phyloP scores from a whole-genome alignment of 2,113 vertebrate genomes.

The Mesembrinibis cayennensis region DNA sequence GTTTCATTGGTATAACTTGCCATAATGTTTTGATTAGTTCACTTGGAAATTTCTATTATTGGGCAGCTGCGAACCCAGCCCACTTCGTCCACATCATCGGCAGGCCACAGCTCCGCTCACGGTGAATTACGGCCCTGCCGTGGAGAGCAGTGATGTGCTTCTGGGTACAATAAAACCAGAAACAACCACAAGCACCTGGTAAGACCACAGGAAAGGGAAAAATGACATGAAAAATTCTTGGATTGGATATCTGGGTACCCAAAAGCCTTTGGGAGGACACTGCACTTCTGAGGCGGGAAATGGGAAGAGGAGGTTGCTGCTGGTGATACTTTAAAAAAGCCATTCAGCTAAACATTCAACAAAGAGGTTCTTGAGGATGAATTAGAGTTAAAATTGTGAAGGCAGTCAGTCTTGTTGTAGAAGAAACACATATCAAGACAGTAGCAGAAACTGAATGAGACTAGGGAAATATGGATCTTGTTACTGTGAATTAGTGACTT shows the following conservation, averaged over 20 bases:
- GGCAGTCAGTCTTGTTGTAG: not conserved
- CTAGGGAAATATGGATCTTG: not conserved
- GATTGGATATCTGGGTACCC: not conserved
- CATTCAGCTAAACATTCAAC: not conserved
- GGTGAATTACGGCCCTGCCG: not conserved
- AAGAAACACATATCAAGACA: not conserved
- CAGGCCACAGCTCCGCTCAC: fast-evolving
- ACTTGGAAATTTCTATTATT: not conserved
- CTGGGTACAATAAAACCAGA: not conserved
- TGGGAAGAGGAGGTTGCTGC: not conserved
- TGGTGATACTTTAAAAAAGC: not conserved
- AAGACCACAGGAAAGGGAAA: not conserved
- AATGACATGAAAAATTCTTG: not conserved
- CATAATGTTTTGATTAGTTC: not conserved
- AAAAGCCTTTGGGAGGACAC: not conserved
- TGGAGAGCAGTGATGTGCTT: not conserved
- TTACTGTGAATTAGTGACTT: not conserved
- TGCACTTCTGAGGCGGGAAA: not conserved
- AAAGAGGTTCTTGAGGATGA: not conserved
- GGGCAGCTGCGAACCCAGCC: not conserved
- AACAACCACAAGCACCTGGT: not conserved
- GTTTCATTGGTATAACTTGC: not conserved
- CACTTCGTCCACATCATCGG: not conserved
- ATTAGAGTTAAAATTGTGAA: not conserved
- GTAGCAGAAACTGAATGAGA: not conserved